Evolutionary conservation across 2,888 invertebrate genomes (phyloP), one percentile per base, ranked within the genome.

Genomic region (Boloria selene): DNA sequence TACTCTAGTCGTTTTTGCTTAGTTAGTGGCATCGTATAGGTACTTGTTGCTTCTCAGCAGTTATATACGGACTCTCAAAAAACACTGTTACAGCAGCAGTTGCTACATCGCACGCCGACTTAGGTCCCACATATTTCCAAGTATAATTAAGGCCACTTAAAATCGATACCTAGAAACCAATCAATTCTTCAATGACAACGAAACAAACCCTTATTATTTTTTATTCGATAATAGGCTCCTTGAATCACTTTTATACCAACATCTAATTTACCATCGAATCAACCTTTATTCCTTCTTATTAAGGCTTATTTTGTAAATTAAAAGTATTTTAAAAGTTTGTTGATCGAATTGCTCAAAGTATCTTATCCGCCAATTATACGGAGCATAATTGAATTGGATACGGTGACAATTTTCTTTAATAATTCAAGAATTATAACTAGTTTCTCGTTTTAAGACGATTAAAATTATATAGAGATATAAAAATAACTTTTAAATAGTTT

Each of bases 351-450:
- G 67, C 74, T 76, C 73, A 72, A 77, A 79, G 77, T 76, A 81
- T 81, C 79, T 78, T 82, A 85, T 83, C 82, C 82, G 74, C 81
- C 79, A 85, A 87, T 88, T 86, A 88, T 79, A 78, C 70, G 68
- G 69, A 59, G 76, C 82, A 81, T 86, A 84, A 87, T 85, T 85
- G 78, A 75, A 75, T 76, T 66, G 71, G 76, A 73, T 79, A 79
- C 78, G 75, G 82, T 84, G 87, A 86, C 86, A 81, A 85, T 87
- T 86, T 83, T 80, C 76, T 83, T 77, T 78, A 78, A 78, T 81
- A 69, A 72, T 73, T 74, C 68, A 59, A 56, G 54, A 58, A 53
- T 61, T 64, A 61, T 63, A 59, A 18, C 4, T 45, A 58, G 18
- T 61, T 42, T 60, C 58, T 64, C 45, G 50, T 42, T 60, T 60